Evolutionary conservation across 2,888 invertebrate species (phyloP).

Genomic region (Cybosia mesomella): DNA sequence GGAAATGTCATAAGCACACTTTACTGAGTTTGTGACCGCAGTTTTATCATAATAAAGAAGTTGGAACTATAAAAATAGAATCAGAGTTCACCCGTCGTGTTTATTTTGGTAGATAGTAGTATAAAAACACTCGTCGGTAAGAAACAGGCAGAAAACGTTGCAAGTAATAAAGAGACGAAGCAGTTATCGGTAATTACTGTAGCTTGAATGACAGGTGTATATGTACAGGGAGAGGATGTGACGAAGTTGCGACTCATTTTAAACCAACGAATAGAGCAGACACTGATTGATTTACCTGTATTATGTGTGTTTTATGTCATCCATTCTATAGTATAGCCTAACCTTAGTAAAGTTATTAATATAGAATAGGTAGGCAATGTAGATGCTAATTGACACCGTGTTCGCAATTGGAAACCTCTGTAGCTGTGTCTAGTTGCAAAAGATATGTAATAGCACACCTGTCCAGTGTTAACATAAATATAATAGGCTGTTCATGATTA

Average conservation of each 20-base stretch:
- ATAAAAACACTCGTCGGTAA: conserved; percentile 12
- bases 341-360: conserved; percentile 17
- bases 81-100: conserved; percentile 11
- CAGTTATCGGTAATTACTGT: conserved; percentile 30
- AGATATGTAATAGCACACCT: conserved; percentile 31
- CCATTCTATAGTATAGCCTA: conserved; percentile 10
- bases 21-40: not conserved
- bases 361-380: conserved; percentile 13
- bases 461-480: conserved; percentile 24
- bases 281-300: conserved; percentile 27
- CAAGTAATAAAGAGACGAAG: not conserved
- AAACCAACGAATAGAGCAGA: conserved; percentile 49
- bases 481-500: conserved; percentile 19
- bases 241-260: conserved; percentile 57
- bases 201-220: conserved; percentile 62
- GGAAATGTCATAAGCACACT: conserved; percentile 24
- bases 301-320: conserved; percentile 18
- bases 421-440: not conserved
- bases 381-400: conserved; percentile 19
- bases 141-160: conserved; percentile 22
- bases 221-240: conserved; percentile 55
- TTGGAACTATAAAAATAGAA: conserved; percentile 5
- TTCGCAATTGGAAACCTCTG: conserved; percentile 29
- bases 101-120: conserved; percentile 22
- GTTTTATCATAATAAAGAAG: conserved; percentile 4